Base-by-base conservation (phyloP, 2,797 vertebrate genomes). In the Acipenser ruthenus region DNA sequence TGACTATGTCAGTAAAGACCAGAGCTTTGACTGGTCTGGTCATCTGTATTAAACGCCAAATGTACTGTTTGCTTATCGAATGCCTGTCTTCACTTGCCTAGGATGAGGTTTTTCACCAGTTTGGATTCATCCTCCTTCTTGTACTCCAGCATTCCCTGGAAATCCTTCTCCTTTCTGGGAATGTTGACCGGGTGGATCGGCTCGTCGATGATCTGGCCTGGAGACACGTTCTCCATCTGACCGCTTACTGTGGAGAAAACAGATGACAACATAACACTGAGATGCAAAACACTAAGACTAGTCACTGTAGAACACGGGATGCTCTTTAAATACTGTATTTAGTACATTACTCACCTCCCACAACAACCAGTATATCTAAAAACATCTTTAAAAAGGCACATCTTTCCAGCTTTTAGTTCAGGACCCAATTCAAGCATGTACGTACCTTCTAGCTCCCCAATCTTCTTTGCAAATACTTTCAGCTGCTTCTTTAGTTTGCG, bases 141-240 rank as follows among this genome's bases (percentile, higher is more conserved):
- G 78, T 95, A 99, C 65, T 98, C 96, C 80, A 99, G 71, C 97
- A 99, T 99, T 70, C 97, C 97, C 74, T 99, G 96, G 91, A 99
- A 99, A 77, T 99, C 96, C 77, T 99, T 99, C 78, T 99, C 97
- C 69, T 95, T 92, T 72, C 97, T 91, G 5, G 95, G 96, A 77
- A 99, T 98, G 83, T 95, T 98, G 68, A 98, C 94, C 0, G 95
- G 95, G 70, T 93, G 94, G 70, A 98, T 94, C 0, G 96, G 94
- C 70, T 98, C 96, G 0, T 99, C 96, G 37, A 94, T 90, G 75
- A 91, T 93, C 82, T 97, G 96, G 67, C 95, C 95, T 4, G 95
- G 96, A 60, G 96, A 99, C 51, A 95, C 92, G 52, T 92, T 95
- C 80, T 97, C 96, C 62, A 92, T 83, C 77, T 98, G 95, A 64